These are phyloP conservation scores for Gorsachius magnificus DNA, from an alignment of 2,797 vertebrate species.

Conservation along the genomic window DNA sequence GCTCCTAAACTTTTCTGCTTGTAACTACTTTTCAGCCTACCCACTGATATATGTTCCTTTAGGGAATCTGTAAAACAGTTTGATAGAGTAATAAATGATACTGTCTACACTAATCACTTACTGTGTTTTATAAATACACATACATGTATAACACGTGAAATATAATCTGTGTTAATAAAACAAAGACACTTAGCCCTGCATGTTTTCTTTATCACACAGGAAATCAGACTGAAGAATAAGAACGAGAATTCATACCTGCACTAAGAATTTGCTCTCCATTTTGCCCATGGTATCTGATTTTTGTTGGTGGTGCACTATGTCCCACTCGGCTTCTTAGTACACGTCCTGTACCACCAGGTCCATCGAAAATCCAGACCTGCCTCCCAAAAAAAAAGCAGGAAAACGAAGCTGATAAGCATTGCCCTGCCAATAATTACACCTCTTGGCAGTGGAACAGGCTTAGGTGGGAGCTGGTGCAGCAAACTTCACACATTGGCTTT, in stretches of 20 bases:
- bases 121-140: not conserved
- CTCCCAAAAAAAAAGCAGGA: conserved; percentile 30
- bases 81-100: not conserved
- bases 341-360: conserved; percentile 85
- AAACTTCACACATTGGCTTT: not conserved
- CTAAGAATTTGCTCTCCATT: conserved; percentile 93
- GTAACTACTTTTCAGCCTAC: not conserved
- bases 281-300: conserved; percentile 86
- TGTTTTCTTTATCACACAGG: not conserved
- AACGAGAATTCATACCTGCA: conserved; percentile 78
- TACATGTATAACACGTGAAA: not conserved
- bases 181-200: not conserved
- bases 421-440: not conserved
- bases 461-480: not conserved
- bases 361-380: conserved; percentile 97
- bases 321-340: conserved; percentile 87
- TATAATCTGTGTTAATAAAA: not conserved
- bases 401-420: not conserved
- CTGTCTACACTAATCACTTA: not conserved
- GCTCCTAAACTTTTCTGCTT: not conserved
- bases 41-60: fast-evolving
- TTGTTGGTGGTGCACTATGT: conserved; percentile 90
- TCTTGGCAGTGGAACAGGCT: not conserved
- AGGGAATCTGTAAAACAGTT: not conserved
- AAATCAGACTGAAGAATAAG: not conserved